Base-by-base conservation (phyloP, 2,888 invertebrate species). In the Pheosia tremula region DNA sequence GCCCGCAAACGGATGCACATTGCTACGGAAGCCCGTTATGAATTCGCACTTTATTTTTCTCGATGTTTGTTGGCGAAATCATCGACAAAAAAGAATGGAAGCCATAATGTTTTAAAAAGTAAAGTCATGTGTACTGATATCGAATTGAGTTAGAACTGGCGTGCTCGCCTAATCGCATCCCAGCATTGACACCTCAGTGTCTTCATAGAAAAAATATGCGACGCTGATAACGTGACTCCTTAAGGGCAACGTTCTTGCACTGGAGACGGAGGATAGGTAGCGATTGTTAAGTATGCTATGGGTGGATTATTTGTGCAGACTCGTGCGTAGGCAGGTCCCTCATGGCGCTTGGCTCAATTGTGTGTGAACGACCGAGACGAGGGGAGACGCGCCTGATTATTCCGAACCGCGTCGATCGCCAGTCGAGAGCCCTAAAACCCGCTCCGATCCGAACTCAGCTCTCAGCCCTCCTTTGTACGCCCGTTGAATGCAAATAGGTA, bases 311-410 rank as follows among this genome's bases (percentile, higher is more conserved):
- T 89, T 90, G 87, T 89, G 86, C 82, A 74, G 84, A 83, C 78
- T 83, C 79, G 85, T 88, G 89, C 88, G 92, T 91, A 89, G 92
- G 90, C 86, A 89, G 88, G 86, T 85, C 85, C 84, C 87, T 84
- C 80, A 79, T 83, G 84, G 83, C 81, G 83, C 81, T 87, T 83
- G 83, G 79, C 85, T 83, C 88, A 88, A 88, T 89, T 89, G 88
- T 91, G 91, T 92, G 92, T 91, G 91, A 92, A 93, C 93, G 91
- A 91, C 90, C 91, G 90, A 85, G 83, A 70, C 85, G 85, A 88
- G 88, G 92, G 91, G 91, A 87, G 85, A 86, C 86, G 77, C 80
- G 87, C 85, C 83, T 88, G 92, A 92, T 93, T 93, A 92, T 91
- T 83, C 89, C 82, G 85, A 85, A 87, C 80, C 83, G 84, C 82